A percentile compares a stretch with the other conserved stretches of the same genome.
Conservation (phyloP, 2,113 vertebrate genomes). For the Haemorhous mexicanus region DNA sequence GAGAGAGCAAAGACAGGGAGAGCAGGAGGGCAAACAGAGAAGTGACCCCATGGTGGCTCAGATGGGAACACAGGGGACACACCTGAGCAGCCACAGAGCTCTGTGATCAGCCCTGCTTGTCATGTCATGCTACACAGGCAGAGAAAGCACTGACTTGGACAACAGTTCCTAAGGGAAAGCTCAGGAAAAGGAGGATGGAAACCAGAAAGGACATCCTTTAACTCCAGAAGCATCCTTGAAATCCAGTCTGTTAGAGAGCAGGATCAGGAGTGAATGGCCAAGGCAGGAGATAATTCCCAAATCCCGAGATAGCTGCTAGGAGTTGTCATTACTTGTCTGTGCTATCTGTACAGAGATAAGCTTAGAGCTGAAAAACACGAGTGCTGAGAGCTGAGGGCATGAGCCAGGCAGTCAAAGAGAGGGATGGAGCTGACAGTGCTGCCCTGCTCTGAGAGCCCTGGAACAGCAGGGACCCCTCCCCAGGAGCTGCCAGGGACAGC, state of each 20-base stretch:
- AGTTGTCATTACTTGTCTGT: not conserved
- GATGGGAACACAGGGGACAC: not conserved
- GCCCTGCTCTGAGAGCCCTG: not conserved
- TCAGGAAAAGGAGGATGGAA: not conserved
- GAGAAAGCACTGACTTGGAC: not conserved
- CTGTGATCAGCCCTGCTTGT: not conserved
- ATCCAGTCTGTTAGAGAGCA: not conserved
- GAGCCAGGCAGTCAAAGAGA: not conserved
- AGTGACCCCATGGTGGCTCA: rapidly evolving
- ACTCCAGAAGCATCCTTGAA: not conserved
- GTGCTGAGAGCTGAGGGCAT: not conserved
- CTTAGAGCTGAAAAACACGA: not conserved
- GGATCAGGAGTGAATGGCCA: rapidly evolving
- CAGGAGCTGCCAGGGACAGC: rapidly evolving
- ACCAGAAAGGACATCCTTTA: not conserved
- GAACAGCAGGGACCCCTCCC: not conserved
- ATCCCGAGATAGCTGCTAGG: not conserved
- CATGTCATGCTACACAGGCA: not conserved
- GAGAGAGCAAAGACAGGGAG: not conserved
- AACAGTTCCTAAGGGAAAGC: not conserved
- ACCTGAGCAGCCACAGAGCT: not conserved
- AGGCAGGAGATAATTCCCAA: not conserved
- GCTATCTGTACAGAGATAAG: not conserved
- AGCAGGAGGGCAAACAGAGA: not conserved
- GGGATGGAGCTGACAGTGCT: rapidly evolving